A percentile compares a stretch with the other conserved stretches of the same genome.
Evolutionary conservation across 2,797 vertebrate species (phyloP).

Genomic region (Telmatherina bonti): DNA sequence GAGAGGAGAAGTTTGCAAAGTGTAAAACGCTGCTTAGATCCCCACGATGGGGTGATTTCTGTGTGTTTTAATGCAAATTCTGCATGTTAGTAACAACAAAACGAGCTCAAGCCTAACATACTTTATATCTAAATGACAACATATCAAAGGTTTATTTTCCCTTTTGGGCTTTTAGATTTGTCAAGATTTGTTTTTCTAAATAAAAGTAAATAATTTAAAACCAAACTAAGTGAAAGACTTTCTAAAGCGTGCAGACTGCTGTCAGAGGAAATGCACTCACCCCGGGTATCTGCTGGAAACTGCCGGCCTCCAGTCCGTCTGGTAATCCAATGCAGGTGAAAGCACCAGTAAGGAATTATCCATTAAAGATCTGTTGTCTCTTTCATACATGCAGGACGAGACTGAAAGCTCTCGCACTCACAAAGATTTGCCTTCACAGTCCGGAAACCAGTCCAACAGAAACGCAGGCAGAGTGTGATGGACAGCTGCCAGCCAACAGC

Average conservation of each 20-base stretch:
- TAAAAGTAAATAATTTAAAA: not conserved
- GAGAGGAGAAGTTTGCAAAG: constrained; percentile 9
- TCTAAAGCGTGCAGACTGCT: not conserved
- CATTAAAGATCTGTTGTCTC: constrained; percentile 9
- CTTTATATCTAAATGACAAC: not conserved
- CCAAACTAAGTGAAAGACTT: not conserved
- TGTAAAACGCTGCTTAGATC: constrained; percentile 30
- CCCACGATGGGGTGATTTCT: constrained; percentile 39
- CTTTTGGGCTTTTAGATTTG: too few species aligned
- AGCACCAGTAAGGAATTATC: constrained; percentile 16
- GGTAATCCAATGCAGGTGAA: constrained; percentile 36
- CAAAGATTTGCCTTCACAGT: constrained; percentile 24
- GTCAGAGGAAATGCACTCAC: constrained; percentile 49
- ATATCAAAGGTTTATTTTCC: not conserved
- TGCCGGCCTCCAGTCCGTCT: constrained; percentile 8
- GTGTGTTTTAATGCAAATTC: not conserved
- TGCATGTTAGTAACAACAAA: not conserved
- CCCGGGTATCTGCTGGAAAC: constrained; percentile 5
- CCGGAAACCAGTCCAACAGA: constrained; percentile 24
- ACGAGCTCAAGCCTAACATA: not conserved
- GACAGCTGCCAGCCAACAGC: constrained; percentile 66
- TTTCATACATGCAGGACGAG: not conserved
- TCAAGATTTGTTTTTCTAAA: not conserved
- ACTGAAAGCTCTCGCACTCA: not conserved
- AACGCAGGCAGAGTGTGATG: constrained; percentile 45